These are phyloP conservation scores for Dinomys branickii DNA, from an alignment of 2,113 vertebrate species.

Conservation along the genomic window DNA sequence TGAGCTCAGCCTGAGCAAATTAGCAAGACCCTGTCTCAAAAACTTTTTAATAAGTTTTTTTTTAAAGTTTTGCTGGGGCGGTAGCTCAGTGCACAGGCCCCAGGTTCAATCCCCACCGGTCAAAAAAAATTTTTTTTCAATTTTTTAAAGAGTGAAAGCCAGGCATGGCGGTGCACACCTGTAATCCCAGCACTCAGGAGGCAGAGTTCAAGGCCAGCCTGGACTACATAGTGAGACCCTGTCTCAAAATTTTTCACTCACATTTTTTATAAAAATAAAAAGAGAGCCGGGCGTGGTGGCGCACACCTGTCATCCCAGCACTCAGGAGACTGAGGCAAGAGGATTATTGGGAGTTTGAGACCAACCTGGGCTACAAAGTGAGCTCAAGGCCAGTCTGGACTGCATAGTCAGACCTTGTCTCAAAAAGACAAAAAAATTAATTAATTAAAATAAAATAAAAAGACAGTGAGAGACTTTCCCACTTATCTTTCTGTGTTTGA, in stretches of 20 bases:
- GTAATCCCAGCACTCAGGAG: not conserved
- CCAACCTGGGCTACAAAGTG: no score
- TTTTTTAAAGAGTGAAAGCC: no score
- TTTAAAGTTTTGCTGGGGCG: not conserved
- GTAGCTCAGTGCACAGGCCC: not conserved
- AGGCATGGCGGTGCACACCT: no score
- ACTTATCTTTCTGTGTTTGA: slow-evolving; percentile 51
- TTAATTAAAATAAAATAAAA: no score
- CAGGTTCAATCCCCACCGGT: not conserved
- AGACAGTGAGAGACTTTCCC: not conserved
- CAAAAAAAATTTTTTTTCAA: no score
- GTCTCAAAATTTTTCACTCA: no score
- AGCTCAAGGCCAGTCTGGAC: not conserved
- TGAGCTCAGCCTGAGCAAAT: not conserved
- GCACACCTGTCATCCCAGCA: no score
- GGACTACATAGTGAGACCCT: not conserved
- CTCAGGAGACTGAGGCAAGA: not conserved
- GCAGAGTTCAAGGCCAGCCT: no score
- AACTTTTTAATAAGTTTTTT: not conserved
- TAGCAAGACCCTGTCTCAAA: not conserved
- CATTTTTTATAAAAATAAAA: no score
- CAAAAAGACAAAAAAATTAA: no score
- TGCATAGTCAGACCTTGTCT: not conserved
- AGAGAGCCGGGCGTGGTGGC: no score
- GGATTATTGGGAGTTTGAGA: no score